A percentile compares a stretch with the other conserved stretches of the same genome.
Evolutionary conservation across 2,797 vertebrate species (phyloP).

Genomic region (Propithecus perrieri): DNA sequence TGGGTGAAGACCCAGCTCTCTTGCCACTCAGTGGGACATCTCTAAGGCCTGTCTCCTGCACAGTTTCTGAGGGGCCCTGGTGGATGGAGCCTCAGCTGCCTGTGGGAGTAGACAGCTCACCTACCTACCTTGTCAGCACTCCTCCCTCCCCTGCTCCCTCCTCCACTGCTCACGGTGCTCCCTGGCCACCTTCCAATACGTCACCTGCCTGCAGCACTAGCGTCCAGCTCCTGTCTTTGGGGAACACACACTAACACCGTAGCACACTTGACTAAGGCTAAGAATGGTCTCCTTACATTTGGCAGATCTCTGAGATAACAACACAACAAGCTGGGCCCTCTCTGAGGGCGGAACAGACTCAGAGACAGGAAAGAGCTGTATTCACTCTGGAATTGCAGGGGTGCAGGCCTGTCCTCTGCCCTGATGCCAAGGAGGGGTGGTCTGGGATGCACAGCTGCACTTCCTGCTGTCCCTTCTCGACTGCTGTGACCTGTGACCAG

Average conservation of each 20-base stretch:
- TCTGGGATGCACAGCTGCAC: rapidly evolving
- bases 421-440: too few species aligned
- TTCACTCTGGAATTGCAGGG: background rate
- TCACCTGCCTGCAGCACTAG: rapidly evolving
- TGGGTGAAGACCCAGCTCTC: background rate
- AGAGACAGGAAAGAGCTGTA: background rate
- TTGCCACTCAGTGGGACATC: rapidly evolving
- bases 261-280: background rate
- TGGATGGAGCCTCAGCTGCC: background rate
- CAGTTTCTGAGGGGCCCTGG: rapidly evolving
- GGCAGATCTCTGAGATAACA: background rate
- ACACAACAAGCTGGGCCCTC: background rate
- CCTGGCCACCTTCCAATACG: background rate
- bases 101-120: rapidly evolving
- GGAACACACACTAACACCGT: background rate
- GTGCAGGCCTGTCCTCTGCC: background rate
- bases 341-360: background rate
- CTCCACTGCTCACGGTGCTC: background rate
- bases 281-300: background rate
- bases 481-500: background rate
- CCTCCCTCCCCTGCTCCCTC: background rate
- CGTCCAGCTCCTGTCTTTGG: background rate
- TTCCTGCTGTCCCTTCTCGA: background rate
- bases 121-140: background rate
- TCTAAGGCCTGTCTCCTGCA: background rate